Base-by-base conservation (phyloP, 2,888 invertebrate species). In the Brassicogethes aeneus region DNA sequence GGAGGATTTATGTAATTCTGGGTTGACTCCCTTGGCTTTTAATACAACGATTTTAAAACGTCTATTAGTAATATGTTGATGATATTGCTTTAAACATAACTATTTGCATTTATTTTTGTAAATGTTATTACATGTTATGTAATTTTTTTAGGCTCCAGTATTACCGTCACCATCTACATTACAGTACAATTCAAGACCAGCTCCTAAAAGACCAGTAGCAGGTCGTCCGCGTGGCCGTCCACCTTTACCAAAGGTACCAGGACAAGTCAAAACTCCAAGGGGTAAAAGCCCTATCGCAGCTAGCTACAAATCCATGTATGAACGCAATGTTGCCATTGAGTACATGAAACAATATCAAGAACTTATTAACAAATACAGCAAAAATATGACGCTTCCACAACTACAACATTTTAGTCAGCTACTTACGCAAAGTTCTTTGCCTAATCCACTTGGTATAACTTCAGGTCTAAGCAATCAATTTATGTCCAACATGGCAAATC, bases 221-320 rank as follows among this genome's bases (percentile, higher is more conserved):
- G 70, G 71, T 7, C 60, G 73, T 46, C 73, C 74, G 0, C 59
- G 74, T 10, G 74, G 74, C 29, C 66, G 74, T 2, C 74, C 74
- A 1, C 73, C 74, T 0, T 66, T 72, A 53, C 60, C 66, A 1
- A 68, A 61, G 48, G 49, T 54, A 40, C 60, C 53, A 2, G 60
- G 55, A 3, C 56, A 45, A 47, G 61, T 53, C 47, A 59, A 52
- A 47, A 52, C 46, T 16, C 59, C 53, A 39, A 60, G 56, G 50
- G 62, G 46, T 40, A 62, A 54, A 42, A 57, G 50, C 43, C 54
- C 59, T 2, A 52, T 47, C 16, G 16, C 44, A 7, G 39, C 52
- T 14, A 44, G 51, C 10, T 42, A 39, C 17, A 65, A 58, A 40
- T 41, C 57, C 2, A 44, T 56, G 34, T 56, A 54, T 31, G 60